Base-by-base conservation (phyloP, 2,888 invertebrate genomes). In the Hedya salicella region DNA sequence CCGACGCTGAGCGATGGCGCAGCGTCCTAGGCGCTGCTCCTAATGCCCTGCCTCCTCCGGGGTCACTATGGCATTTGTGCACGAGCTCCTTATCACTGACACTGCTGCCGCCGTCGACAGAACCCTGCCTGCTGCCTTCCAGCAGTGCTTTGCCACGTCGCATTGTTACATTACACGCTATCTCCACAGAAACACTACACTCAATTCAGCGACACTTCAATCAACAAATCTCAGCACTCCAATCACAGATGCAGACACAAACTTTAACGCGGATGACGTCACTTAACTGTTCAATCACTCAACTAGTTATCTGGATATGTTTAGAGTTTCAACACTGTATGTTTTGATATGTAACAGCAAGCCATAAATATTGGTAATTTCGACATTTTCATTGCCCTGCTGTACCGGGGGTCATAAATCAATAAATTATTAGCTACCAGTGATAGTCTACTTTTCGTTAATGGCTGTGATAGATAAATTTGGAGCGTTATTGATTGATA, bases 61-160 rank as follows among this genome's bases (percentile, higher is more conserved):
- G 95, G 82, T 95, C 95, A 76, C 95, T 95, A 76, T 94, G 93
- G 80, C 95, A 95, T 88, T 95, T 95, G 76, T 95, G 95, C 73
- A 95, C 94, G 78, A 94, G 86, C 86, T 95, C 95, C 82, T 95
- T 95, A 71, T 91, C 93, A 73, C 78, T 87, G 25, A 88, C 80
- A 68, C 80, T 85, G 69, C 75, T 79, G 65, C 86, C 85, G 74
- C 88, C 86, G 81, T 92, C 92, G 74, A 92, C 88, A 59, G 92
- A 91, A 69, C 91, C 91, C 80, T 91, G 92, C 76, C 91, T 83
- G 79, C 89, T 91, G 76, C 87, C 85, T 67, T 91, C 92, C 30
- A 92, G 83, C 86, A 91, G 81, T 71, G 88, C 87, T 80, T 91
- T 91, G 9, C 88, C 90, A 13, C 89, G 89, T 76, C 91, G 82